These are phyloP conservation scores for Seriola dumerili DNA, from an alignment of 2,113 vertebrate species.

Conservation along the genomic window DNA sequence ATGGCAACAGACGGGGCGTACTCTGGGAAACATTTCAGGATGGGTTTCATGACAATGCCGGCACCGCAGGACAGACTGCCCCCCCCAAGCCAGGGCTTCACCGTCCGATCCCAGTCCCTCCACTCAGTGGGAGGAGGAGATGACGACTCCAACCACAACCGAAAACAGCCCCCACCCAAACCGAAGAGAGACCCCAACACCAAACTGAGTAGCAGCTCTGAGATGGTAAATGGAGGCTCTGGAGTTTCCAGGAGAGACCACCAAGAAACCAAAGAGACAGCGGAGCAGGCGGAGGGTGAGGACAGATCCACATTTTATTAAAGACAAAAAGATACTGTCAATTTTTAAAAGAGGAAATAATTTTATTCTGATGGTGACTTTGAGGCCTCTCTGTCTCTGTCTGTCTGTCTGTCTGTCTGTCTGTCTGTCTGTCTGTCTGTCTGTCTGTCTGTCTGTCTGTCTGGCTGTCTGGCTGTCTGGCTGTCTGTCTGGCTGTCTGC, in stretches of 20 bases:
- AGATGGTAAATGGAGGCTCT: conserved; percentile 88
- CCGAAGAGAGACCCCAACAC: conserved; percentile 96
- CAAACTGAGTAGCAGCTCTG: conserved; percentile 95
- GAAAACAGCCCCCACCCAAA: conserved; percentile 96
- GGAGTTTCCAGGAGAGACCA: conserved; percentile 80
- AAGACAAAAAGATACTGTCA: background rate
- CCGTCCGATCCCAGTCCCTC: conserved; percentile 96
- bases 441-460: background rate
- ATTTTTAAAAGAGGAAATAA: background rate
- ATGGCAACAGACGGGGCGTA: conserved; percentile 89
- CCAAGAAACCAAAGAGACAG: conserved; percentile 46
- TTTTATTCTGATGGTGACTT: background rate
- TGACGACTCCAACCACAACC: conserved; percentile 87
- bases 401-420: too few relatives aligned
- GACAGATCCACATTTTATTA: background rate
- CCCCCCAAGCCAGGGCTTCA: conserved; percentile 90
- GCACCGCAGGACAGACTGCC: conserved; percentile 94
- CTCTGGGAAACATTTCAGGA: conserved; percentile 93
- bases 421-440: conserved; percentile 41
- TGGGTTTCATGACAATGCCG: conserved; percentile 99
- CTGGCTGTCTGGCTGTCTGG: conserved; percentile 48
- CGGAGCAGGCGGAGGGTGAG: conserved; percentile 67
- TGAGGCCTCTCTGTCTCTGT: background rate
- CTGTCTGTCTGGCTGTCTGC: background rate
- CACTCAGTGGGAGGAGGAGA: conserved; percentile 94